Conservation (phyloP, 2,113 vertebrate genomes). For the Nothocercus nigrocapillus region DNA sequence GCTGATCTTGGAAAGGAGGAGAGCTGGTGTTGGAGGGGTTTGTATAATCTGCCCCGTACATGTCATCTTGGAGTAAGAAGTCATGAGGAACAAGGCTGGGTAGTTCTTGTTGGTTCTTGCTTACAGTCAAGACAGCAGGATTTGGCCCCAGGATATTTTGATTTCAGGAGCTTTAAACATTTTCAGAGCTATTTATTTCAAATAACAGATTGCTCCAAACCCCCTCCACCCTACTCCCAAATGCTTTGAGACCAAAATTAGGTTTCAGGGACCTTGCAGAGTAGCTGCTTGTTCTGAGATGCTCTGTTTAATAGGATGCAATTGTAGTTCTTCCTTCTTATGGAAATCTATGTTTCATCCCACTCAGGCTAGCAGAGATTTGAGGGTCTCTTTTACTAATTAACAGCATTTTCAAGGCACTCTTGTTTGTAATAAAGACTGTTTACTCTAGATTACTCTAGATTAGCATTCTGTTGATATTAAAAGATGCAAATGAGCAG, state of each 20-base stretch:
- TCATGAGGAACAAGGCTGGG: neutral
- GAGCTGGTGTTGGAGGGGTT: neutral
- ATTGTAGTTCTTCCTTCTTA: neutral
- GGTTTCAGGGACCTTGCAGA: neutral
- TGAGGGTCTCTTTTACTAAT: constrained; percentile 31
- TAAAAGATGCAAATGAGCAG: constrained; percentile 61
- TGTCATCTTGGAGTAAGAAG: neutral
- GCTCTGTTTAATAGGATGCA: neutral
- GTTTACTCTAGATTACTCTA: constrained; percentile 56
- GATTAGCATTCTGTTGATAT: constrained; percentile 56
- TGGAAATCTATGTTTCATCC: neutral
- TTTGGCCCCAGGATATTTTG: neutral
- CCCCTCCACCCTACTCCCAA: constrained; percentile 31
- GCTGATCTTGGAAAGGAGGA: neutral
- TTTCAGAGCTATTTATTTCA: constrained; percentile 19
- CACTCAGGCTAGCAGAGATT: constrained; percentile 17
- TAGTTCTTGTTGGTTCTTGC: neutral
- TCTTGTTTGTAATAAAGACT: constrained; percentile 20
- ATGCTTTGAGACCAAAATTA: constrained; percentile 40
- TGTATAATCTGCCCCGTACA: neutral
- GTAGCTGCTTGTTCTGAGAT: neutral
- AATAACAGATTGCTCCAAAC: constrained; percentile 32
- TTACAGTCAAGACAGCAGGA: neutral
- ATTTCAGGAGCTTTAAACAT: neutral
- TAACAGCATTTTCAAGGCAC: neutral